Evolutionary conservation across 2,113 vertebrate genomes (phyloP).

Genomic region (Todiramphus saurophagus): DNA sequence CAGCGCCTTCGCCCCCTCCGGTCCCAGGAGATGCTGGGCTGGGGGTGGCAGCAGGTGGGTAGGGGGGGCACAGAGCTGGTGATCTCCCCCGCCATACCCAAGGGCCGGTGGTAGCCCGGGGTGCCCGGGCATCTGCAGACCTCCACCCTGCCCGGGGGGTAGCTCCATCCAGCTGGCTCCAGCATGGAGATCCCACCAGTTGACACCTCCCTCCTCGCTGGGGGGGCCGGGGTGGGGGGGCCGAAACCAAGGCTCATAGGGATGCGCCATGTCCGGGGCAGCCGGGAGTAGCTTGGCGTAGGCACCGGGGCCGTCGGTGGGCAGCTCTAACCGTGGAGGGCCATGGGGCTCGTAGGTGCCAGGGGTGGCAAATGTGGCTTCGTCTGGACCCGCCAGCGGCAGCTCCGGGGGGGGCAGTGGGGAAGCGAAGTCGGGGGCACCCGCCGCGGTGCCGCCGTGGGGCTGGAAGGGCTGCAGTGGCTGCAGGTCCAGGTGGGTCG

Average conservation of each 20-base stretch:
- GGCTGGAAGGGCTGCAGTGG: constrained; percentile 77
- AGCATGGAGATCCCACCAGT: constrained; percentile 94
- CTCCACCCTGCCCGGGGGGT: constrained; percentile 73
- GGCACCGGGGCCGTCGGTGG: constrained; percentile 65
- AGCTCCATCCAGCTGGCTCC: constrained; percentile 92
- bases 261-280: constrained; percentile 86
- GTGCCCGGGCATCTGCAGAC: constrained; percentile 78
- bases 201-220: constrained; percentile 84
- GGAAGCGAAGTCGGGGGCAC: constrained; percentile 64
- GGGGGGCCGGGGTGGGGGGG: constrained; percentile 81
- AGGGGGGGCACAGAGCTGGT: constrained; percentile 84
- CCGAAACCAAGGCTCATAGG: constrained; percentile 91
- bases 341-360: constrained; percentile 68
- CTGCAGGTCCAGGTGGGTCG: constrained; percentile 74
- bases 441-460: constrained; percentile 62
- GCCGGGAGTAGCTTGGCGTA: constrained; percentile 78
- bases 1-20: constrained; percentile 83
- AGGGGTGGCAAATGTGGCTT: constrained; percentile 51
- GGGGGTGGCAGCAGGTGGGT: constrained; percentile 78
- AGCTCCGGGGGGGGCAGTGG: constrained; percentile 69
- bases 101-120: constrained; percentile 80
- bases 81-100: constrained; percentile 81
- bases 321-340: constrained; percentile 72
- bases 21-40: constrained; percentile 80
- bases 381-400: constrained; percentile 69